Percentiles rank a stretch among this genome's conserved stretches.
These are phyloP conservation scores for Glossophaga mutica DNA, from an alignment of 2,797 vertebrate genomes.

Conservation along the genomic window DNA sequence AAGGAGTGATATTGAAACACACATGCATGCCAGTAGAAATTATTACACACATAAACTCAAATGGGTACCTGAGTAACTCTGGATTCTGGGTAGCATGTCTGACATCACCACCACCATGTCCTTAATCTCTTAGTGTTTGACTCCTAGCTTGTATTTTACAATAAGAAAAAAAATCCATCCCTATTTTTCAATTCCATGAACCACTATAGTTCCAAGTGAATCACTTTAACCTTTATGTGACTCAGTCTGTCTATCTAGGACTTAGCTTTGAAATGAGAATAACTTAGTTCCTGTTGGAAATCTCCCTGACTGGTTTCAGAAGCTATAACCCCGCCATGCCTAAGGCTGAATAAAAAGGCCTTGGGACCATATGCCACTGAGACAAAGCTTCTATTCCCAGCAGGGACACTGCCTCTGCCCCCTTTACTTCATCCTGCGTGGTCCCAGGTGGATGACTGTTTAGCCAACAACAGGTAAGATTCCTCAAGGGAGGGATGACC, in stretches of 20 bases:
- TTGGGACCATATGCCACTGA: no score
- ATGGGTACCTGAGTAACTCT: neutral
- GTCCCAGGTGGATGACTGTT: no score
- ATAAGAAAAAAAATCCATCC: neutral
- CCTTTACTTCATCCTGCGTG: no score
- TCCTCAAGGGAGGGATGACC: no score
- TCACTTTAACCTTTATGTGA: neutral
- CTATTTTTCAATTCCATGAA: neutral
- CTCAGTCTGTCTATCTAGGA: neutral
- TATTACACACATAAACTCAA: neutral
- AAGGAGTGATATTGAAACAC: neutral
- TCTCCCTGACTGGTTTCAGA: no score
- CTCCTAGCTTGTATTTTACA: constrained; percentile 5
- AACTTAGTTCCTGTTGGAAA: neutral
- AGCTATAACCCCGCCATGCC: no score
- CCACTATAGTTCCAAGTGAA: neutral
- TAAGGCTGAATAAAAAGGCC: no score
- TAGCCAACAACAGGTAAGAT: no score
- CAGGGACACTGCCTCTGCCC: no score
- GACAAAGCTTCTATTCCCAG: no score
- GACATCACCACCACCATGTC: neutral
- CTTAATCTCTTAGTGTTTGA: neutral
- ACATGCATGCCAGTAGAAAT: neutral
- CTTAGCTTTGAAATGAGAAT: neutral
- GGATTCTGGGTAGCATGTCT: neutral